These are phyloP conservation scores for Beris chalybata DNA, from an alignment of 2,888 invertebrate species.

Conservation along the genomic window DNA sequence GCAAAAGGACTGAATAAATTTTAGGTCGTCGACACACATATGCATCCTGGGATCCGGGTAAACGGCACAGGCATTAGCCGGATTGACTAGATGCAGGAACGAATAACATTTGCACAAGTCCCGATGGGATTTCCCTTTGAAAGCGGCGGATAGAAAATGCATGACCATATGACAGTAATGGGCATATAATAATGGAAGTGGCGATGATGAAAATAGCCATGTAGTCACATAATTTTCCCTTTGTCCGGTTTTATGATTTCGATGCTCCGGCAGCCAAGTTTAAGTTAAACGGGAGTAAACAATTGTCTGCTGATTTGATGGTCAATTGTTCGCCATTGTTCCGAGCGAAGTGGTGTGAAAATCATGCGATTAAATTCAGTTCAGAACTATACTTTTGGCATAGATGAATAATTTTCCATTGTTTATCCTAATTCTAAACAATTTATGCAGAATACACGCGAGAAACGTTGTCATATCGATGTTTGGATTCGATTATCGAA, in stretches of 20 bases:
- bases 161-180: conserved; percentile 28
- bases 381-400: not conserved
- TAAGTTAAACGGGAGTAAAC: conserved; percentile 8
- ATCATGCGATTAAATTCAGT: too few relatives aligned
- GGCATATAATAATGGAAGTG: conserved; percentile 29
- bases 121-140: conserved; percentile 6
- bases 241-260: conserved; percentile 24
- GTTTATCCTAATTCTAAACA: too few relatives aligned
- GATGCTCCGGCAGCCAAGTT: conserved; percentile 5
- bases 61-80: too few relatives aligned
- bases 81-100: not conserved
- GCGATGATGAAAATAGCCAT: conserved; percentile 29
- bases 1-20: not conserved
- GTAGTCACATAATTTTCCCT: conserved; percentile 24
- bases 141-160: conserved; percentile 4
- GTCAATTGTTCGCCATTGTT: conserved; percentile 26
- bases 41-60: not conserved
- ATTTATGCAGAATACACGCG: too few relatives aligned
- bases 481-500: too few relatives aligned
- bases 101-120: conserved; percentile 16
- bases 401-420: not conserved
- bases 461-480: too few relatives aligned
- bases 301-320: conserved; percentile 13
- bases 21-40: not conserved
- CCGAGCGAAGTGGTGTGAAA: not conserved